phyloP scores from a whole-genome alignment of 2,797 vertebrate genomes.

The Acomys russatus region DNA sequence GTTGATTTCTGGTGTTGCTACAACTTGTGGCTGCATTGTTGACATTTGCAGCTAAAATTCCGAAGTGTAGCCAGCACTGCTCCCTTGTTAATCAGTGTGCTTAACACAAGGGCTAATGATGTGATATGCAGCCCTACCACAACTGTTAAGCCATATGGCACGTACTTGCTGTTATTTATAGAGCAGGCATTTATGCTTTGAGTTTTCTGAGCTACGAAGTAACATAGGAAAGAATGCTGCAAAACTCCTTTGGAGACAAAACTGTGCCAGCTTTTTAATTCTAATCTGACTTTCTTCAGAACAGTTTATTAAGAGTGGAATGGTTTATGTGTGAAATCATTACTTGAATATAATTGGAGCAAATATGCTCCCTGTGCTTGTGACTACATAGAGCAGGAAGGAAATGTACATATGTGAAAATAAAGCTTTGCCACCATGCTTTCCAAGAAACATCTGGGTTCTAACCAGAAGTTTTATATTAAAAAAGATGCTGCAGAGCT shows the following conservation, averaged over 20 bases:
- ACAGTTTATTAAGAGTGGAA: neutral
- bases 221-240: neutral
- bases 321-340: neutral
- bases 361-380: neutral
- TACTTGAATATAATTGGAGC: neutral
- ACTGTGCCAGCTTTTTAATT: neutral
- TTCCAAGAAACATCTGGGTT: neutral
- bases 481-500: neutral
- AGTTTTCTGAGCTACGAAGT: neutral
- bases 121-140: constrained; percentile 45
- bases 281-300: neutral
- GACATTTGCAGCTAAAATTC: constrained; percentile 15
- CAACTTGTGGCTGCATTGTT: neutral
- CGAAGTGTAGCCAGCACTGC: neutral
- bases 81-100: constrained; percentile 63
- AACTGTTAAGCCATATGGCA: constrained; percentile 70
- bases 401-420: neutral
- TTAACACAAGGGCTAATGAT: constrained; percentile 66
- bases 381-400: neutral
- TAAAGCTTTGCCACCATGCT: neutral
- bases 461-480: neutral
- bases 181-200: constrained; percentile 45
- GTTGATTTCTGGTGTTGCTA: constrained; percentile 31
- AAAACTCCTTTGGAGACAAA: neutral
- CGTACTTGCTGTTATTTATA: constrained; percentile 72